A percentile compares a stretch with the other conserved stretches of the same genome.
Conservation (phyloP, 2,888 invertebrate genomes). For the Drosophila formosana region DNA sequence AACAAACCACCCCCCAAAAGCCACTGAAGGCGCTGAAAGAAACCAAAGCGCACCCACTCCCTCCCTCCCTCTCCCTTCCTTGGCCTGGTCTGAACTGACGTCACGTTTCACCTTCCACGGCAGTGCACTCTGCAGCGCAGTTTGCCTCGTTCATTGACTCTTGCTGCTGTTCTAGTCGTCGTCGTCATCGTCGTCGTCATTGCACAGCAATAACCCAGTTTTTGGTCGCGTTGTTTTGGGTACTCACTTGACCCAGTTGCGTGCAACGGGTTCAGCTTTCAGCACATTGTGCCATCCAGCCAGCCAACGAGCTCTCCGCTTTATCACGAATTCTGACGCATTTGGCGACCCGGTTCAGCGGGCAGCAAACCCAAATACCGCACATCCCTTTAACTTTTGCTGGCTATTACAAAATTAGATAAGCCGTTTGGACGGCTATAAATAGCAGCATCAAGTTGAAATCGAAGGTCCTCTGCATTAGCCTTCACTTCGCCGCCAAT, state of each 20-base stretch:
- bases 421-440: slow-evolving; percentile 26
- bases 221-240: slow-evolving; percentile 53
- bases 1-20: slow-evolving; percentile 12
- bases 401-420: slow-evolving; percentile 3
- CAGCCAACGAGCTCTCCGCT: slow-evolving; percentile 12
- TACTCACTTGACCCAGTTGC: slow-evolving; percentile 66
- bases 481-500: neutral
- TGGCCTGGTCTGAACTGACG: slow-evolving; percentile 66
- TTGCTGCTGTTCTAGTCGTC: slow-evolving; percentile 36
- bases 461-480: slow-evolving; percentile 3
- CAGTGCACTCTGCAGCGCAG: slow-evolving; percentile 62
- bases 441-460: slow-evolving; percentile 7
- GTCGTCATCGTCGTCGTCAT: slow-evolving; percentile 20
- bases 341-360: slow-evolving; percentile 65
- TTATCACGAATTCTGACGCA: slow-evolving; percentile 70
- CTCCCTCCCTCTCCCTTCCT: neutral
- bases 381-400: neutral
- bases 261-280: slow-evolving; percentile 44
- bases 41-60: slow-evolving; percentile 2
- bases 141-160: slow-evolving; percentile 65
- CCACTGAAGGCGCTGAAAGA: slow-evolving; percentile 6
- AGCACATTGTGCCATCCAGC: slow-evolving; percentile 26
- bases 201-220: slow-evolving; percentile 63
- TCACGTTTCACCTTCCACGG: slow-evolving; percentile 82
- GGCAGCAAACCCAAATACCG: slow-evolving; percentile 16